phyloP scores from a whole-genome alignment of 2,797 vertebrate species.

The Halcyon badia region DNA sequence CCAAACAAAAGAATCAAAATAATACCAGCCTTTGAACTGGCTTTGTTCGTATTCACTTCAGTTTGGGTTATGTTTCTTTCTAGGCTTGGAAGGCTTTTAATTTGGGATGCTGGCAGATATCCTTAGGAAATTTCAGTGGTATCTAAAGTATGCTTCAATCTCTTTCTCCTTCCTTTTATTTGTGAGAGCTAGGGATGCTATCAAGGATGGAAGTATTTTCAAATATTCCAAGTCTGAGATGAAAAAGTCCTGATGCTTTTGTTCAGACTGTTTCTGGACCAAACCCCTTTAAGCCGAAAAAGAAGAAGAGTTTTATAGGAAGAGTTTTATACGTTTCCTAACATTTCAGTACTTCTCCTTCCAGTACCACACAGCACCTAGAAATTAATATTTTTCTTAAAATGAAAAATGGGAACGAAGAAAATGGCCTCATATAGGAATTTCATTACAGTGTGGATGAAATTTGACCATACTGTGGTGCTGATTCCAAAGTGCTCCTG shows the following conservation, averaged over 20 bases:
- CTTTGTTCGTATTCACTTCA: background rate
- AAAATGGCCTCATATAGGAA: background rate
- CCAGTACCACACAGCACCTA: background rate
- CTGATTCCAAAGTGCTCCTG: background rate
- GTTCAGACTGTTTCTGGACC: background rate
- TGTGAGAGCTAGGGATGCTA: background rate
- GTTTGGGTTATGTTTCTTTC: background rate
- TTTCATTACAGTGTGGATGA: background rate
- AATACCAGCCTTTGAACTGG: background rate
- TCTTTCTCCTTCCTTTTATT: conserved; percentile 2
- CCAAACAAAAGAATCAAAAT: background rate
- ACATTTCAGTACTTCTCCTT: background rate
- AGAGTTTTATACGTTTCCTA: background rate
- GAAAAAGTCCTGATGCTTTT: background rate
- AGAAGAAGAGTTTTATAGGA: background rate
- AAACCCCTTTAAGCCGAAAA: background rate
- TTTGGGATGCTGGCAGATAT: conserved; percentile 19
- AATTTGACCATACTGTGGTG: background rate
- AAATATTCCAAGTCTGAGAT: background rate
- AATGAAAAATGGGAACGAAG: background rate
- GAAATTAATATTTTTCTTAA: background rate
- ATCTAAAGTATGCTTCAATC: background rate
- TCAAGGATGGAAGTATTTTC: background rate
- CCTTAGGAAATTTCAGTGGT: conserved; percentile 25
- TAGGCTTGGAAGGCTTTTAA: background rate